Conservation (phyloP, 2,797 vertebrate genomes). For the Apogon talboti region DNA sequence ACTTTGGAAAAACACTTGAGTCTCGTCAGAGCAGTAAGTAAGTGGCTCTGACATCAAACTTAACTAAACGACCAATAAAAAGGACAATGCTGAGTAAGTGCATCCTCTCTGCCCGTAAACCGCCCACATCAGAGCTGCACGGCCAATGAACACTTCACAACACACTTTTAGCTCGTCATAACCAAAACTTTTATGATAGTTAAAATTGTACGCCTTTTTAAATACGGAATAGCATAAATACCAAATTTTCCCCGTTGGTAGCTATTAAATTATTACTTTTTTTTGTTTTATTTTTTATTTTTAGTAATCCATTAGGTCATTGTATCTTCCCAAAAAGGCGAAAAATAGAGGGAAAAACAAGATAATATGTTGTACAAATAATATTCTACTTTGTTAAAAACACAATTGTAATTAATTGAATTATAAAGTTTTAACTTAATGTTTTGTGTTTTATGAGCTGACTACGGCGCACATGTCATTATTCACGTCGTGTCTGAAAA, state of each 20-base stretch:
- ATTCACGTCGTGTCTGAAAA: not conserved
- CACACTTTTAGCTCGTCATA: conserved; percentile 2
- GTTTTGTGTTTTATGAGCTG: not conserved
- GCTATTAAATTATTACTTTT: not conserved
- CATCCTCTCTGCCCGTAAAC: conserved; percentile 22
- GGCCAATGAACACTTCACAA: conserved; percentile 35
- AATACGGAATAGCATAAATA: not conserved
- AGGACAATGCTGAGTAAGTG: not conserved
- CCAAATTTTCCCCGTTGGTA: rapidly evolving
- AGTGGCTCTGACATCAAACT: not conserved
- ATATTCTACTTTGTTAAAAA: rapidly evolving
- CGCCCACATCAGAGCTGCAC: conserved; percentile 27
- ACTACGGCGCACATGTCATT: rapidly evolving
- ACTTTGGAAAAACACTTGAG: not conserved
- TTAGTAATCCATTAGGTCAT: rapidly evolving
- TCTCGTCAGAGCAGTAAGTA: not conserved
- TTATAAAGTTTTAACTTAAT: rapidly evolving
- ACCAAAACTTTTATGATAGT: rapidly evolving
- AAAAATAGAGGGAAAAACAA: not conserved
- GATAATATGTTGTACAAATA: too few species aligned
- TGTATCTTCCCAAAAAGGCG: rapidly evolving
- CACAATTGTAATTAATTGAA: rapidly evolving
- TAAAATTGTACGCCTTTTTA: rapidly evolving
- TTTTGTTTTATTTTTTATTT: rapidly evolving
- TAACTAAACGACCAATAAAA: not conserved